Evolutionary conservation across 2,888 invertebrate genomes (phyloP).

Genomic region (Phymatocera aterrima): DNA sequence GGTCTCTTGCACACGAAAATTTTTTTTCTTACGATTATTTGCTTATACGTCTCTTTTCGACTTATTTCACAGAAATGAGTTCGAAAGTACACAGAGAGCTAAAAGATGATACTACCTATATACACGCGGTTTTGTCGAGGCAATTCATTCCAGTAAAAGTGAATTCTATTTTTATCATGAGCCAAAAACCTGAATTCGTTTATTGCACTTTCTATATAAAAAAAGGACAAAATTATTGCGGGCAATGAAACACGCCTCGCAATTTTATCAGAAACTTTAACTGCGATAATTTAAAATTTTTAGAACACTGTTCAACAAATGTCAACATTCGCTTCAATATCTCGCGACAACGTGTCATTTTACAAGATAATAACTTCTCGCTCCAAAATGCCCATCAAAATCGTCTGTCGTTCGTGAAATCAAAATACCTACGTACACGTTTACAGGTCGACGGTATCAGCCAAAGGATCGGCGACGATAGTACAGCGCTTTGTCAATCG

Average conservation of each 20-base stretch:
- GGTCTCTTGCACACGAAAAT: neutral
- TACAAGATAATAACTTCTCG: neutral
- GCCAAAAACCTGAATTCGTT: too few species aligned
- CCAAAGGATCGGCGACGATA: slow-evolving; percentile 57
- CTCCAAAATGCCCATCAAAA: too few species aligned
- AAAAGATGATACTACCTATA: neutral
- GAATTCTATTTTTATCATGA: too few species aligned
- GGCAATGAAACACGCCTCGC: neutral
- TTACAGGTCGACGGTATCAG: slow-evolving; percentile 55
- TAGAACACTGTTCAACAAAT: neutral
- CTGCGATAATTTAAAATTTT: neutral
- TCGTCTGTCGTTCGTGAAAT: neutral
- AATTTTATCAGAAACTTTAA: neutral
- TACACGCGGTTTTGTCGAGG: neutral
- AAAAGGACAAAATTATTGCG: too few species aligned
- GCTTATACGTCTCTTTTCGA: neutral
- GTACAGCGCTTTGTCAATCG: slow-evolving; percentile 55
- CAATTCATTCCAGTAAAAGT: neutral
- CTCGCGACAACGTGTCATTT: neutral
- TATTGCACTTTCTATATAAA: too few species aligned
- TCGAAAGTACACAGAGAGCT: neutral
- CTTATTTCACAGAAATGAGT: neutral
- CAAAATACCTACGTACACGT: too few species aligned
- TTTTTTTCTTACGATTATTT: neutral
- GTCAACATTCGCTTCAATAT: neutral